Evolutionary conservation across 2,113 vertebrate species (phyloP).

Genomic region (Gracilinanus agilis): DNA sequence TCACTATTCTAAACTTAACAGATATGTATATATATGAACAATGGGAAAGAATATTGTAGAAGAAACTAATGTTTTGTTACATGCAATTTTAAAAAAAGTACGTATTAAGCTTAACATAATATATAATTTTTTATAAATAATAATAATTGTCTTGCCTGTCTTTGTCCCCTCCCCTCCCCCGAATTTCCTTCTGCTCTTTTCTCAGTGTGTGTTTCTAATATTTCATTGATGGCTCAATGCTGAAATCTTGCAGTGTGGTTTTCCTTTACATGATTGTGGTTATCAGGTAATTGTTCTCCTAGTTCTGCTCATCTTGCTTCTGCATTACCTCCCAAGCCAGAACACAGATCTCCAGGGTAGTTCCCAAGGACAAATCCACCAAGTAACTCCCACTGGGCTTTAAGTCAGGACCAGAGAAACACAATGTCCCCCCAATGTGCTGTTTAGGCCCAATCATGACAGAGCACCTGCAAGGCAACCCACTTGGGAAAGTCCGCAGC

Average conservation of each 20-base stretch:
- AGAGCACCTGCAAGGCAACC: constrained; percentile 73
- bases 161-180: not conserved
- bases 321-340: constrained; percentile 8
- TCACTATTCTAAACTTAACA: not conserved
- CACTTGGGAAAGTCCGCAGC: constrained; percentile 75
- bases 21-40: not conserved
- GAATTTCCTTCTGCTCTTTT: not conserved
- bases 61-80: not conserved
- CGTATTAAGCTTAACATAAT: not conserved
- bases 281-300: not conserved
- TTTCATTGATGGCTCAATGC: not conserved
- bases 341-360: constrained; percentile 10
- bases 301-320: not conserved
- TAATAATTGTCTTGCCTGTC: not conserved
- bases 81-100: not conserved
- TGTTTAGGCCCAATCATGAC: constrained; percentile 27
- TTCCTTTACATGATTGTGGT: not conserved
- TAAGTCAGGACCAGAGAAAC: constrained; percentile 28
- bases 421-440: not conserved
- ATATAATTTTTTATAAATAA: no score
- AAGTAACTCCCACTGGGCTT: not conserved
- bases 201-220: not conserved
- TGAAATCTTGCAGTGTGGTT: not conserved
- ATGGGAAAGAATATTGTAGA: not conserved
- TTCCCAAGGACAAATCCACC: constrained; percentile 10